phyloP scores from a whole-genome alignment of 2,797 vertebrate species.

The Phoeniculus purpureus region DNA sequence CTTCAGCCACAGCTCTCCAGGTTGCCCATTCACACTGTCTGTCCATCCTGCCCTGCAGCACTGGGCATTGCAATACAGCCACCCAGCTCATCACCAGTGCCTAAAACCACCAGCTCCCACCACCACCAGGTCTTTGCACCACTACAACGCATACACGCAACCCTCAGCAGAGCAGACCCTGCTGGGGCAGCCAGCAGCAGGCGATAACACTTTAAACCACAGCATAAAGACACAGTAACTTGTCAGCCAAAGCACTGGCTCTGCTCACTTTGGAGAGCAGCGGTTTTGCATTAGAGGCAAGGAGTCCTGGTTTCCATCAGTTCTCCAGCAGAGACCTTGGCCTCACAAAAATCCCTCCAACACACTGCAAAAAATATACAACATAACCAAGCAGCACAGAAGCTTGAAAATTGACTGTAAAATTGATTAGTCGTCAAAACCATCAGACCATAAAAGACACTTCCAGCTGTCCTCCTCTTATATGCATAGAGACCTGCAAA shows the following conservation, averaged over 20 bases:
- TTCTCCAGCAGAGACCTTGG: not conserved
- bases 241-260: not conserved
- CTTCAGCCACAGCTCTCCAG: not conserved
- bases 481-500: not conserved
- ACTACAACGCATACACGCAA: rapidly evolving
- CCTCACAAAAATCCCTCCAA: not conserved
- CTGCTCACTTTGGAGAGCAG: rapidly evolving
- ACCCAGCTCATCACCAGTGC: not conserved
- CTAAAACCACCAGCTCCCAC: not conserved
- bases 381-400: not conserved
- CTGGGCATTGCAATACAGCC: not conserved
- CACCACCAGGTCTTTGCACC: not conserved
- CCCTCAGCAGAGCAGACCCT: not conserved
- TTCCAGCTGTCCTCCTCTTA: constrained; percentile 52
- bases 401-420: constrained; percentile 27
- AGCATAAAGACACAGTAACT: rapidly evolving
- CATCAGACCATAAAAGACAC: constrained; percentile 36
- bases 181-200: not conserved
- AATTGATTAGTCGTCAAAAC: constrained; percentile 53
- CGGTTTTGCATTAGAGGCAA: rapidly evolving
- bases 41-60: not conserved
- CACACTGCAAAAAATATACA: not conserved
- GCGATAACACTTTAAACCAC: not conserved
- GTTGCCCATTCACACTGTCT: rapidly evolving
- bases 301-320: not conserved